Evolutionary conservation across 1,140 invertebrate species (phyloP), one percentile per base, ranked within the genome.

Genomic region (Drosophila arawakana): DNA sequence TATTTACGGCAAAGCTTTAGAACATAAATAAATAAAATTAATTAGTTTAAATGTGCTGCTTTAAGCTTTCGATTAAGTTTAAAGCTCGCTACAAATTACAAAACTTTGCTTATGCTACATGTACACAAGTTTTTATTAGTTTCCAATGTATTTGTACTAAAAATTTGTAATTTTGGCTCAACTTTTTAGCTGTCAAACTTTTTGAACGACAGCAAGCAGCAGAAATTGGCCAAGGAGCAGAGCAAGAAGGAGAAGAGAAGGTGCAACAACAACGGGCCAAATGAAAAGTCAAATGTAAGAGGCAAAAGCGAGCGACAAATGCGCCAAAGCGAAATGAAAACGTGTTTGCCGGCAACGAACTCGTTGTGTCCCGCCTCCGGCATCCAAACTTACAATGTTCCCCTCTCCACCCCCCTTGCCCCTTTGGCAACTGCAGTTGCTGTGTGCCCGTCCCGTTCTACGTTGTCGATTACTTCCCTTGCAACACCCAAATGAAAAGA

Each of bases 341-440:
- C 81, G 73, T 83, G 81, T 83, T 83, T 79, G 80, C 80, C 76
- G 81, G 76, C 76, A 81, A 78, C 67, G 60, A 70, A 66, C 39
- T 49, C 39, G 55, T 13, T 68, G 47, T 43, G 50, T 30, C 58
- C 15, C 7, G 66, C 58, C 37, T 11, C 25, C 61, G 25, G 69
- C 68, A 61, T 43, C 37, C 39, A 41, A 47, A 59, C 25, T 18
- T 10, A 11, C 60, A 49, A 46, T 49, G 46, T 9, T 10, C 43
- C 25, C 50, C 63, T 43, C 49, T 35, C 37, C 18, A 21, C 46
- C 65, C 39, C 15, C 21, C 63, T 61, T 10, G 49, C 62, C 44
- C 46, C 57, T 54, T 47, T 41, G 39, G 43, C 47, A 44, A 63
- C 49, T 35, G 76, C 59, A 46, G 15, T 30, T 11, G 55, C 5